Base-by-base conservation (phyloP, 2,888 invertebrate genomes). In the Orthonevra nobilis region DNA sequence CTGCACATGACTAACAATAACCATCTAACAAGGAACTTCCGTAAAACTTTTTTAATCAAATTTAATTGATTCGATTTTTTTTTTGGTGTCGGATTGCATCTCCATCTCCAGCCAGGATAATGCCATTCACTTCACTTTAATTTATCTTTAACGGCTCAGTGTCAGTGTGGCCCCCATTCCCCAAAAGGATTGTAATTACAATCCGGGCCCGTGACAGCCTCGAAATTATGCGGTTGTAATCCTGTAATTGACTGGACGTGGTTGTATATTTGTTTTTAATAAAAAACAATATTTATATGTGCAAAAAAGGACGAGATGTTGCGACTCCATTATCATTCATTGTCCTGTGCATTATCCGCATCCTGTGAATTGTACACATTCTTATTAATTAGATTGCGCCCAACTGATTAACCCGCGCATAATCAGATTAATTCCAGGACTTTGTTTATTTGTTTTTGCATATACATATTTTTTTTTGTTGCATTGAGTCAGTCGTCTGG, bases 381-480 rank as follows among this genome's bases (percentile, higher is more conserved):
- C 77, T 77, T 77, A 77, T 64, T 77, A 77, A 77, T 77, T 77
- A 77, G 77, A 77, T 77, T 72, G 40, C 64, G 63, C 63, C 56
- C 70, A 23, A 46, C 70, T 77, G 70, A 77, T 77, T 77, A 77
- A 77, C 70, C 60, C 70, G 60, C 58, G 60, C 58, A 66, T 77
- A 72, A 77, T 77, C 77, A 60, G 58, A 77, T 77, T 77, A 77
- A 64, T 52, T 64, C 70, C 40, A n/a, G 44, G 52, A 54, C 64
- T 77, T 77, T 72, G 70, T 77, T 77, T 70, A 77, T 77, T 64
- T 77, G 64, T 60, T 64, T n/a, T 70, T 54, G 32, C 23, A 38
- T n/a, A n/a, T n/a, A n/a, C n/a, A n/a, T n/a, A 48, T 40, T 60
- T 56, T 44, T 10, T 54, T 52, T 42, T 40, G 28, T 34, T 15